Evolutionary conservation across 2,113 vertebrate genomes (phyloP).

Genomic region (Gobio gobio): DNA sequence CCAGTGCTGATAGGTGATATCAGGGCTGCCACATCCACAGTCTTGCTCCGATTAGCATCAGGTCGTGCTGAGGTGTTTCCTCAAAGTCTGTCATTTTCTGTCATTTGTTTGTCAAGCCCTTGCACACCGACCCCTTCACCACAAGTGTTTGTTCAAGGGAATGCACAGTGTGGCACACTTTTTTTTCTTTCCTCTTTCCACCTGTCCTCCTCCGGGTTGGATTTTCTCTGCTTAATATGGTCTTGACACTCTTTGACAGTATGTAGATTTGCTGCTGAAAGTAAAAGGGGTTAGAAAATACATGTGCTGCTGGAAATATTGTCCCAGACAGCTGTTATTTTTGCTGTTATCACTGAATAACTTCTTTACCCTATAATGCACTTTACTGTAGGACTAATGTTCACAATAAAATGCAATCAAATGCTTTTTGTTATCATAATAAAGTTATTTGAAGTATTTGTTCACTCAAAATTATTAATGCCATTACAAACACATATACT

Average conservation of each 20-base stretch:
- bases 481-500: too few relatives aligned
- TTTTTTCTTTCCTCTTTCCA: slow-evolving; percentile 14
- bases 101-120: slow-evolving; percentile 81
- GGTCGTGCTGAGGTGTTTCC: slow-evolving; percentile 75
- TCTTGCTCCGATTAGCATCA: slow-evolving; percentile 79
- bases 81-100: slow-evolving; percentile 79
- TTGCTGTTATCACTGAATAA: background rate
- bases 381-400: background rate
- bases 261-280: slow-evolving; percentile 71
- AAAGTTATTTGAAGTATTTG: background rate
- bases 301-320: slow-evolving; percentile 25
- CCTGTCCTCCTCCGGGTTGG: slow-evolving; percentile 64
- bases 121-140: slow-evolving; percentile 69
- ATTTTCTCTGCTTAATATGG: slow-evolving; percentile 76
- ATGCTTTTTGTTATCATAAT: background rate
- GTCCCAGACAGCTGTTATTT: background rate
- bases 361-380: background rate
- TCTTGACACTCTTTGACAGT: slow-evolving; percentile 80
- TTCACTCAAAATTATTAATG: background rate
- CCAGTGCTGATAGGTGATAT: slow-evolving; percentile 60
- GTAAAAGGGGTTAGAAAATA: slow-evolving; percentile 46
- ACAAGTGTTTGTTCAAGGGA: slow-evolving; percentile 61
- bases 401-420: background rate
- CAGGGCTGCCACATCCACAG: slow-evolving; percentile 75
- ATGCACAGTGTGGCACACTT: slow-evolving; percentile 43